phyloP scores from a whole-genome alignment of 2,113 vertebrate genomes.

The Carassius gibelio region DNA sequence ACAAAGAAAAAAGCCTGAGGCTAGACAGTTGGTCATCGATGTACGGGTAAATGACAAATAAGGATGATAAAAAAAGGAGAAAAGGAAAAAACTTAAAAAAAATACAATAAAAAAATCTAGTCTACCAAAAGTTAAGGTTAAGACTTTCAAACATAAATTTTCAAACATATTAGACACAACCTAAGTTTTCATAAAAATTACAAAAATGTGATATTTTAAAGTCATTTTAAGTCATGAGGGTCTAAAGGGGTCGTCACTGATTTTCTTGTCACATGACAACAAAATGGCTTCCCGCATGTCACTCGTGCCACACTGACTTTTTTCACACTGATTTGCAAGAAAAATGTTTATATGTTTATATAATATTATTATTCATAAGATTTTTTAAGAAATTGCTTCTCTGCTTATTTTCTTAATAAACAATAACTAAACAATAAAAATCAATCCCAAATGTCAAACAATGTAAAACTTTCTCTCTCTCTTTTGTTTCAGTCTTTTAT shows the following conservation, averaged over 20 bases:
- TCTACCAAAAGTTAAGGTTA: not conserved
- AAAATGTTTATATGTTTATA: not conserved
- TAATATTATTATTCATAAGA: not conserved
- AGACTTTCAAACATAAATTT: not conserved
- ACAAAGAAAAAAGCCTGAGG: not conserved
- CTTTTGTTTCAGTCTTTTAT: not conserved
- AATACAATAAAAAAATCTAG: no score
- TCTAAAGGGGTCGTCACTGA: not conserved
- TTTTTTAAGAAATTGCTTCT: not conserved
- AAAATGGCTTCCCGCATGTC: conserved; percentile 21
- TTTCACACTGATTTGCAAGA: not conserved
- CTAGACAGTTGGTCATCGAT: not conserved
- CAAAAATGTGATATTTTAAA: not conserved
- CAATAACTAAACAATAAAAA: not conserved
- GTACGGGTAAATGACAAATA: not conserved
- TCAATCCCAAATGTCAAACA: not conserved
- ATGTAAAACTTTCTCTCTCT: no score
- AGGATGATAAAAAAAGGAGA: not conserved
- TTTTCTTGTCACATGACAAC: conserved; percentile 12
- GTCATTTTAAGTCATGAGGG: not conserved
- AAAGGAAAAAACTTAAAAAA: no score
- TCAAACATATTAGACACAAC: not conserved
- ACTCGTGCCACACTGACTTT: not conserved
- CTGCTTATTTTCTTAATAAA: not conserved
- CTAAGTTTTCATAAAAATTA: not conserved